A percentile compares a stretch with the other conserved stretches of the same genome.
Conservation (phyloP, 64 coral and sea anemone genomes). For the Anthopleura sola region DNA sequence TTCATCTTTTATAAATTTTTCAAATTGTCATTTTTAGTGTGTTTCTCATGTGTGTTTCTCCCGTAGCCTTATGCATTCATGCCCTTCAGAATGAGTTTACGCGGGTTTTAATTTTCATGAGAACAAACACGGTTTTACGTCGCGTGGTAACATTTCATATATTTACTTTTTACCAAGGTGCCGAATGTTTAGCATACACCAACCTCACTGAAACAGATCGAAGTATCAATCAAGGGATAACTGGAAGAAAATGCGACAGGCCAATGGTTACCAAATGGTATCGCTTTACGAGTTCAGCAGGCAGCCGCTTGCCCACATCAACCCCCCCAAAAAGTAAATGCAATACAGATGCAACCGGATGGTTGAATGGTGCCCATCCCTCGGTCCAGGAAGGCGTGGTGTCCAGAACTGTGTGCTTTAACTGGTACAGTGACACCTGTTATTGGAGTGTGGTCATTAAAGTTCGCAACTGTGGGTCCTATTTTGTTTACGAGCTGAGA, state of each 20-base stretch:
- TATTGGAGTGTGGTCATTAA: not conserved
- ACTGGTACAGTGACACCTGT: not conserved
- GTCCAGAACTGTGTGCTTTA: not conserved
- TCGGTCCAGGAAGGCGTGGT: not conserved
- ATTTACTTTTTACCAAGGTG: not conserved
- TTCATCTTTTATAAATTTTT: no score
- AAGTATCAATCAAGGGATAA: not conserved
- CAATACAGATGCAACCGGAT: not conserved
- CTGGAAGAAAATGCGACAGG: not conserved
- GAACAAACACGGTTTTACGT: no score
- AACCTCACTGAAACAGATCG: not conserved
- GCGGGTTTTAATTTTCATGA: no score
- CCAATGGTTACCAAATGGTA: not conserved
- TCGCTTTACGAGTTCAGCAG: not conserved
- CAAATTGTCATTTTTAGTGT: no score
- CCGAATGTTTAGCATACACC: not conserved
- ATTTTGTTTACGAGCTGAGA: not conserved
- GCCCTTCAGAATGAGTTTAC: no score
- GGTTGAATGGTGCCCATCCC: not conserved
- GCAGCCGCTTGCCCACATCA: not conserved
- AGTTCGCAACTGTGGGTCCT: slow-evolving; percentile 4
- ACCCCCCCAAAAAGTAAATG: not conserved
- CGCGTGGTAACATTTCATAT: not conserved
- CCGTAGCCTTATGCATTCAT: no score
- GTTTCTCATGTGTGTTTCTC: no score